Base-by-base conservation (phyloP, 2,113 vertebrate species). In the Nestor notabilis region DNA sequence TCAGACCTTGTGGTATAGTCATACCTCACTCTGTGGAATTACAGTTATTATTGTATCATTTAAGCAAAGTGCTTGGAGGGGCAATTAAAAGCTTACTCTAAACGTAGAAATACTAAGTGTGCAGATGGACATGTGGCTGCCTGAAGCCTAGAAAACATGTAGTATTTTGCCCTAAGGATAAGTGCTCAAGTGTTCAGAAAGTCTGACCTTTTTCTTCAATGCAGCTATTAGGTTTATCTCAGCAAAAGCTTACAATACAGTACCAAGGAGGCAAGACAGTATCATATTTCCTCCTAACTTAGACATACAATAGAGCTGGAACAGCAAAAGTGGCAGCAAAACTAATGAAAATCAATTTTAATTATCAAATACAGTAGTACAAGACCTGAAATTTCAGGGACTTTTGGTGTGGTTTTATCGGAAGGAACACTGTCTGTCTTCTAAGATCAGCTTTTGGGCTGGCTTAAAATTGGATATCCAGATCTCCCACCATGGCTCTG, bases 61-160 rank as follows among this genome's bases (percentile, higher is more conserved):
- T 69, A 61, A 91, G 75, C 75, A 64, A 93, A 97, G 39, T 61
- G 61, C 89, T 91, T 61, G 52, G 78, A 72, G 76, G 79, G 46
- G 49, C 50, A 93, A 83, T 92, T 89, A 82, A 93, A 86, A 95
- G 52, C 31, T 47, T 90, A 13, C 53, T 69, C 82, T 88, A 80
- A 95, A 96, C 25, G 76, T 41, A 69, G 70, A 79, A 85, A 56
- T 47, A 63, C 39, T 33, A 65, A 68, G 31, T 55, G 68, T 66
- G 72, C 55, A 82, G 85, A 81, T 35, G 81, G 71, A 70, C 72
- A 78, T 17, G 76, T 84, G 80, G 64, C 69, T 83, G 86, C 86
- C 80, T 93, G 83, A 90, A 90, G 88, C 56, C 56, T 11, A 89
- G 55, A 64, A 94, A 83, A 33, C 41, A 80, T 70, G 63, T 5